A percentile compares a stretch with the other conserved stretches of the same genome.
Conservation (phyloP, 2,113 vertebrate genomes). For the Lontra canadensis region DNA sequence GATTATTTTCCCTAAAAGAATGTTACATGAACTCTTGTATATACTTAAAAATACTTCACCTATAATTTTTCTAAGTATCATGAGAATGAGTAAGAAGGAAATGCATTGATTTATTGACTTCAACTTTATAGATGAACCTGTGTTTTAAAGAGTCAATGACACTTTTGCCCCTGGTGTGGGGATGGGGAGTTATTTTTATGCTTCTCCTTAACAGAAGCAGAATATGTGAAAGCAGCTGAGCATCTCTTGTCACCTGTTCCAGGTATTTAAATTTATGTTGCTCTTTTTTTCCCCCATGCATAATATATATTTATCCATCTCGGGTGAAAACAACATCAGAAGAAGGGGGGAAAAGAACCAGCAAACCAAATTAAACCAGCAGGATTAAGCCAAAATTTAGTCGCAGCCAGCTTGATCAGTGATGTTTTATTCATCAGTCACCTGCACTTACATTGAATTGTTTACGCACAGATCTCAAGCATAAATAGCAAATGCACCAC, state of each 20-base stretch:
- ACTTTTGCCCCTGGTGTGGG: neutral
- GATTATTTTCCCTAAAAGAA: neutral
- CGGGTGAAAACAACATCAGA: conserved; percentile 51
- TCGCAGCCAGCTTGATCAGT: conserved; percentile 58
- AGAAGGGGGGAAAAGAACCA: neutral
- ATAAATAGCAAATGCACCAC: conserved; percentile 51
- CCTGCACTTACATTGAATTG: conserved; percentile 44
- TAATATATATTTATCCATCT: conserved; percentile 63
- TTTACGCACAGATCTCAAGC: conserved; percentile 40
- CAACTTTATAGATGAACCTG: neutral
- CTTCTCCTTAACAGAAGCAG: conserved; percentile 15
- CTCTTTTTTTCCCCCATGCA: conserved; percentile 31
- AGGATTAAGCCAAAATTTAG: conserved; percentile 54
- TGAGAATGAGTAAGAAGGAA: neutral
- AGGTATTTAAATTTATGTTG: conserved; percentile 64
- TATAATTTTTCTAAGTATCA: neutral
- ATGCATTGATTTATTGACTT: neutral
- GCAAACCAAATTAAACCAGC: conserved; percentile 56
- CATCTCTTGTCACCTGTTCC: conserved; percentile 51
- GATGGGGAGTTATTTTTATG: conserved; percentile 32
- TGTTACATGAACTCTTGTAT: neutral
- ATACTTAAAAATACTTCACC: neutral
- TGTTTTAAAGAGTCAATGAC: neutral
- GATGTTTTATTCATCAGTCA: conserved; percentile 76
- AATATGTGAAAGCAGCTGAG: conserved; percentile 51